Conservation (phyloP, 2,113 vertebrate genomes). For the Labeo rohita region DNA sequence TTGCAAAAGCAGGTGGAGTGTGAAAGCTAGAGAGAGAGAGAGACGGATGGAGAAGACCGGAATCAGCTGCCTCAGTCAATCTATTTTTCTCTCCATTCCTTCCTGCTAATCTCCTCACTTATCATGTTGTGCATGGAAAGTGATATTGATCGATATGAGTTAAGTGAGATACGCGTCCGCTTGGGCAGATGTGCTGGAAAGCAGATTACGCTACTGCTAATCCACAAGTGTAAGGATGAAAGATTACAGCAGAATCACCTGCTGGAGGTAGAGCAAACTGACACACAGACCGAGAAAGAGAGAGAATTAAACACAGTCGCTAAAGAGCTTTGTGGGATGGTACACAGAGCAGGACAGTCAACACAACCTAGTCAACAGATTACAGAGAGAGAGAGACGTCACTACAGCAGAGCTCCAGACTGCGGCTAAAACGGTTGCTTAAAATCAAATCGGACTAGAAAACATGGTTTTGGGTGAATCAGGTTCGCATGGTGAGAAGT, state of each 20-base stretch:
- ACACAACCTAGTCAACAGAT: slow-evolving; percentile 40
- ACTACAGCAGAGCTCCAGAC: not conserved
- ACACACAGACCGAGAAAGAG: slow-evolving; percentile 4
- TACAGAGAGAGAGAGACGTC: slow-evolving; percentile 16
- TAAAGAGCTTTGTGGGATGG: slow-evolving; percentile 52
- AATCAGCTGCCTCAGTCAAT: slow-evolving; percentile 71
- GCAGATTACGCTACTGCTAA: slow-evolving; percentile 56
- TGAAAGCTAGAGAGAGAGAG: not conserved
- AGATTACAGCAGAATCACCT: slow-evolving; percentile 47
- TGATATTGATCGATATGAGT: slow-evolving; percentile 55
- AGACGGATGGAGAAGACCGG: slow-evolving; percentile 45
- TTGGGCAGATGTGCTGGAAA: slow-evolving; percentile 49
- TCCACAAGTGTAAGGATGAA: slow-evolving; percentile 44
- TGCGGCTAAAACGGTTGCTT: not conserved
- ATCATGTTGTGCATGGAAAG: slow-evolving; percentile 55
- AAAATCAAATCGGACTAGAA: not conserved
- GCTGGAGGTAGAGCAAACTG: slow-evolving; percentile 11
- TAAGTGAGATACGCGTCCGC: slow-evolving; percentile 46
- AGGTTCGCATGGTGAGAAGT: not conserved
- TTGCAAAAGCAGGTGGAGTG: slow-evolving; percentile 13
- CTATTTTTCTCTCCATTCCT: slow-evolving; percentile 46
- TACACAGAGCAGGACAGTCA: slow-evolving; percentile 14
- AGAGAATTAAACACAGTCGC: slow-evolving; percentile 38
- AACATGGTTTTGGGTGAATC: not conserved
- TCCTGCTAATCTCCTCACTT: slow-evolving; percentile 52